Evolutionary conservation across 2,797 vertebrate species (phyloP).

Genomic region (Sciaenops ocellatus): DNA sequence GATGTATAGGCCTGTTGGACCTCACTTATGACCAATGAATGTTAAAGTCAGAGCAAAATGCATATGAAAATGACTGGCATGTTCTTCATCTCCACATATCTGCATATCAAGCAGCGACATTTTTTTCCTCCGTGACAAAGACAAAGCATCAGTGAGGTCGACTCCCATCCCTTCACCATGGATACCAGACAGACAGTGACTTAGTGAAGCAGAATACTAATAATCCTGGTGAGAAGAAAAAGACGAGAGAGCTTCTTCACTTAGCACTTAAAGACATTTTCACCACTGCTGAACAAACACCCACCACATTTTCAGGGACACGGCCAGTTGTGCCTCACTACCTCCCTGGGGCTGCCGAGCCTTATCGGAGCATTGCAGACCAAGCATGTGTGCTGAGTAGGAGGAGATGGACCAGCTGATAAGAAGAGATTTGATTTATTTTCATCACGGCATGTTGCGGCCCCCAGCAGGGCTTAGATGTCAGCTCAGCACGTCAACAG

Average conservation of each 20-base stretch:
- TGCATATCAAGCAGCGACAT: constrained; percentile 48
- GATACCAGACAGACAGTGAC: constrained; percentile 72
- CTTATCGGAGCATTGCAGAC: constrained; percentile 67
- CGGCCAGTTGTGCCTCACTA: constrained; percentile 26
- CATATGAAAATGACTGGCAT: constrained; percentile 33
- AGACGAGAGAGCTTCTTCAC: constrained; percentile 31
- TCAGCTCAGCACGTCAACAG: constrained; percentile 32
- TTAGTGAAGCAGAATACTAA: constrained; percentile 75
- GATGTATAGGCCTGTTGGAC: constrained; percentile 12
- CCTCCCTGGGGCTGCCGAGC: constrained; percentile 41
- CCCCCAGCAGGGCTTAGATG: constrained; percentile 48
- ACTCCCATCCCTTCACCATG: constrained; percentile 79
- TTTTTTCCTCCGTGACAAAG: constrained; percentile 60
- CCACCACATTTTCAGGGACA: constrained; percentile 45
- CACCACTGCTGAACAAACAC: constrained; percentile 41
- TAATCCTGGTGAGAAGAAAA: constrained; percentile 52
- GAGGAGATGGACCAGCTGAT: constrained; percentile 73
- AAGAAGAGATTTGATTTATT: constrained; percentile 70
- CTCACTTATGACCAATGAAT: constrained; percentile 19
- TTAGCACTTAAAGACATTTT: constrained; percentile 57
- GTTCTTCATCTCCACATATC: constrained; percentile 36
- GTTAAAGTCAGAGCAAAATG: constrained; percentile 18
- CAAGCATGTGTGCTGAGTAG: constrained; percentile 61
- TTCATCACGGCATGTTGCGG: constrained; percentile 45
- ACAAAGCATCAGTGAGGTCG: constrained; percentile 54